Conservation (phyloP, 2,888 invertebrate species). For the Protodeltote pygarga region DNA sequence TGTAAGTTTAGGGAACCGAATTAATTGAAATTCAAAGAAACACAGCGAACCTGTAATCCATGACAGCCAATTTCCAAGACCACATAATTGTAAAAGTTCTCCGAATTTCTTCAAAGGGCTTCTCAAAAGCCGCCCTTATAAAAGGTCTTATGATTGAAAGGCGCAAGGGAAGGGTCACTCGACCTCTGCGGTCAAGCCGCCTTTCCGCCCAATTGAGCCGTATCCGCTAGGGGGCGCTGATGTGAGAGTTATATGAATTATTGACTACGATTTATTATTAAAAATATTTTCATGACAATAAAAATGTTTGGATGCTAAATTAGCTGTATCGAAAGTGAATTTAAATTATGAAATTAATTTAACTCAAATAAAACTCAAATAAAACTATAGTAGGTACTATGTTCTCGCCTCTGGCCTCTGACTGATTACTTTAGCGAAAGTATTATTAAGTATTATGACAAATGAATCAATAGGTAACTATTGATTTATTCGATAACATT, state of each 20-base stretch:
- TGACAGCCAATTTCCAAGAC: conserved; percentile 36
- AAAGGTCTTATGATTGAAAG: conserved; percentile 71
- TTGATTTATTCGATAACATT: too few species aligned
- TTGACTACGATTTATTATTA: conserved; percentile 37
- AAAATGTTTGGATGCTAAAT: conserved; percentile 41
- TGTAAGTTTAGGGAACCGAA: conserved; percentile 6
- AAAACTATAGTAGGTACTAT: too few species aligned
- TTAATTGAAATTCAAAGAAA: conserved; percentile 21
- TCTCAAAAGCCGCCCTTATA: conserved; percentile 60
- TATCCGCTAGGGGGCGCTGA: conserved; percentile 48
- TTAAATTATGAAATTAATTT: too few species aligned
- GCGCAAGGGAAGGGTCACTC: conserved; percentile 79
- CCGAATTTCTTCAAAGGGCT: conserved; percentile 56
- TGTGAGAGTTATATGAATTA: conserved; percentile 51
- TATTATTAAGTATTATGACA: too few species aligned
- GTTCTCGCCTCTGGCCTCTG: too few species aligned
- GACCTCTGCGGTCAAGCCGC: conserved; percentile 77
- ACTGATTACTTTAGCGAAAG: too few species aligned
- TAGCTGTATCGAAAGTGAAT: conserved; percentile 38
- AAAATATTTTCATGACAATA: conserved; percentile 25
- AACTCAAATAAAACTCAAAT: too few species aligned
- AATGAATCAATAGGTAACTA: too few species aligned
- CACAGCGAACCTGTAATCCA: conserved; percentile 12
- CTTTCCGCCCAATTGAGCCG: conserved; percentile 78
- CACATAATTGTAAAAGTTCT: conserved; percentile 48